These are phyloP conservation scores for Amphibalanus amphitrite DNA, from an alignment of 1,140 invertebrate species.

Conservation along the genomic window DNA sequence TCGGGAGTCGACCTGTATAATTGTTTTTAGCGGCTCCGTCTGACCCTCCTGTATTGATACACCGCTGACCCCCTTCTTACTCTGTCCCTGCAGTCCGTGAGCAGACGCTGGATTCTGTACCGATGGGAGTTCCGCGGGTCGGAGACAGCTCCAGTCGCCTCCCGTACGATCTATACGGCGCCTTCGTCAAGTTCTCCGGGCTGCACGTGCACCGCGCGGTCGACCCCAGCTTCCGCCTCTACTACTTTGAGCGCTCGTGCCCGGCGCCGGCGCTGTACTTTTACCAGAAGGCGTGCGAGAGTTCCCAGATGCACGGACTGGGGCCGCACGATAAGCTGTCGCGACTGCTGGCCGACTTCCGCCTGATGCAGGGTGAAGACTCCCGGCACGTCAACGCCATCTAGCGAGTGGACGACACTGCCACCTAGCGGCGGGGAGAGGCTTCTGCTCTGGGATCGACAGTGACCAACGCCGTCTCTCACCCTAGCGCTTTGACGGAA, in stretches of 20 bases:
- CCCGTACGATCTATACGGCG: neutral
- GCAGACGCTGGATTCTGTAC: neutral
- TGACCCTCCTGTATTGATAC: too few relatives aligned
- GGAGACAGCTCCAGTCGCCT: neutral
- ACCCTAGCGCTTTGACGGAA: too few relatives aligned
- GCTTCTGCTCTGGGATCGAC: neutral
- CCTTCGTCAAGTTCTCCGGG: neutral
- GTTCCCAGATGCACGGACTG: neutral
- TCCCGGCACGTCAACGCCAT: neutral
- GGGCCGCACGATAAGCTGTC: neutral
- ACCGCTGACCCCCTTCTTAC: too few relatives aligned
- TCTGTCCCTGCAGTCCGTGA: neutral
- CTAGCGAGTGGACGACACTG: neutral
- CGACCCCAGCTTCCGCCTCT: constrained; percentile 4
- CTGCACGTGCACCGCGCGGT: neutral
- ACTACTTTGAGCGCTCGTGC: neutral
- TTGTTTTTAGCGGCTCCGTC: too few relatives aligned
- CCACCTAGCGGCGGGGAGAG: constrained; percentile 11
- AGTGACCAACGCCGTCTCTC: too few relatives aligned
- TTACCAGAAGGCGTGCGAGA: neutral
- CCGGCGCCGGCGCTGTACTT: neutral
- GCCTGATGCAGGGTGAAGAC: neutral
- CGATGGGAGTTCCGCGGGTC: neutral
- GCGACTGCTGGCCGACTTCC: neutral
- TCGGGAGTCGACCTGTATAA: too few relatives aligned